Evolutionary conservation across 2,888 invertebrate species (phyloP).

Genomic region (Tenthredo notha): DNA sequence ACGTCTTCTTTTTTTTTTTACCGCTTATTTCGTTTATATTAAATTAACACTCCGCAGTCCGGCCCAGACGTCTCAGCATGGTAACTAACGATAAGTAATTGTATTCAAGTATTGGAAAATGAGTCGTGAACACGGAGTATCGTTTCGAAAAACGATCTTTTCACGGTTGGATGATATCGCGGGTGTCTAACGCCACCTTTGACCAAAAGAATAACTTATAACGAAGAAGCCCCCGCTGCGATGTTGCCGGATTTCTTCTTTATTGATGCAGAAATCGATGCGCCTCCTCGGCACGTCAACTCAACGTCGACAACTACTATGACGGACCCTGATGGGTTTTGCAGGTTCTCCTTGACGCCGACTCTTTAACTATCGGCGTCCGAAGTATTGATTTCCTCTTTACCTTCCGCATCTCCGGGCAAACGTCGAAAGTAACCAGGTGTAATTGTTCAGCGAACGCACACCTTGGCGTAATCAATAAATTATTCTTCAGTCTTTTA

Average conservation of each 20-base stretch:
- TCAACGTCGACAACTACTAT: conserved; percentile 30
- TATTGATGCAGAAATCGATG: conserved; percentile 52
- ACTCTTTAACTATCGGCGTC: conserved; percentile 60
- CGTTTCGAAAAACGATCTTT: background rate
- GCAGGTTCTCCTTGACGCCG: conserved; percentile 38
- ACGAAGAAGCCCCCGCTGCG: conserved; percentile 28
- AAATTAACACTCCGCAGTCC: background rate
- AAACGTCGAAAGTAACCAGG: conserved; percentile 69
- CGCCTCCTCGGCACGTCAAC: conserved; percentile 18
- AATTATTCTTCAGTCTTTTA: conserved; percentile 20
- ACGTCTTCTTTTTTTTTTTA: background rate
- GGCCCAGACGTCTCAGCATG: background rate
- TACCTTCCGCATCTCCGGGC: conserved; percentile 45
- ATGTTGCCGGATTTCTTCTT: conserved; percentile 40
- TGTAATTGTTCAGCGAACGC: conserved; percentile 34
- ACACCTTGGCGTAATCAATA: background rate
- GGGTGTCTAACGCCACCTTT: conserved; percentile 8
- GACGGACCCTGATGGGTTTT: conserved; percentile 36
- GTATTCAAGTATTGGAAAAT: background rate
- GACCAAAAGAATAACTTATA: conserved; percentile 20
- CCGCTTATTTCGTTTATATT: background rate
- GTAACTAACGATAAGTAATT: background rate
- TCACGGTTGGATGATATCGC: background rate
- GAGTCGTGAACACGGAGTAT: background rate
- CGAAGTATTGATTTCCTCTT: conserved; percentile 74